Base-by-base conservation (phyloP, 2,888 invertebrate species). In the Platycheirus albimanus region DNA sequence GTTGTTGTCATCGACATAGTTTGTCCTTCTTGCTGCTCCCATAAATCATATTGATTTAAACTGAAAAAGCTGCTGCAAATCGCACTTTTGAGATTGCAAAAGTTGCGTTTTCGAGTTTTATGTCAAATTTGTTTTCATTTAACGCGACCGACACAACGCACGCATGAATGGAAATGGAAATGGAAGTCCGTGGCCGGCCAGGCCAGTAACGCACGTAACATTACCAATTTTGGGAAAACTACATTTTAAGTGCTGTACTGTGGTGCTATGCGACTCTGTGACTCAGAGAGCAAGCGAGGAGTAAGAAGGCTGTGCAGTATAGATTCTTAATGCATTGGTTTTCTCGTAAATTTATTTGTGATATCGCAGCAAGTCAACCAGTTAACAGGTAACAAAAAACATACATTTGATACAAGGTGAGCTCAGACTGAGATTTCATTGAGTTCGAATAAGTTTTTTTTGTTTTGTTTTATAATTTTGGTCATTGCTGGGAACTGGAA, bases 371-470 rank as follows among this genome's bases (percentile, higher is more conserved):
- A 49, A 66, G 28, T 71, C 47, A 61, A 51, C 19, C 70, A 69
- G 75, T 80, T 45, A 64, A 38, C 76, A 81, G 70, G 80, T 76
- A 45, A 76, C 36, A 56, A 66, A 56, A 66, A 66, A 47, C 76
- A 56, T 76, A 77, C 81, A 81, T 81, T 77, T 67, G 77, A 77
- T 61, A 81, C 81, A 81, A 81, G 81, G 81, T 77, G 66, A 77
- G 45, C 67, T 17, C 49, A 71, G 71, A 67, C 67, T 17, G 54
- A 71, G 71, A 67, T 71, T 71, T 70, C 71, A 71, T 70, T 67
- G 71, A 77, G 49, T 70, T 70, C 49, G 64, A 58, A 24, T 71
- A 6, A 19, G 19, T 66, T 71, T 47, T 63, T 13, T 10, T 41
- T 41, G 43, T 17, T 33, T 69, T 69, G 38, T 66, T 17, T 10